Conservation (phyloP, 1,140 invertebrate genomes). For the Drosophila pectinifera region DNA sequence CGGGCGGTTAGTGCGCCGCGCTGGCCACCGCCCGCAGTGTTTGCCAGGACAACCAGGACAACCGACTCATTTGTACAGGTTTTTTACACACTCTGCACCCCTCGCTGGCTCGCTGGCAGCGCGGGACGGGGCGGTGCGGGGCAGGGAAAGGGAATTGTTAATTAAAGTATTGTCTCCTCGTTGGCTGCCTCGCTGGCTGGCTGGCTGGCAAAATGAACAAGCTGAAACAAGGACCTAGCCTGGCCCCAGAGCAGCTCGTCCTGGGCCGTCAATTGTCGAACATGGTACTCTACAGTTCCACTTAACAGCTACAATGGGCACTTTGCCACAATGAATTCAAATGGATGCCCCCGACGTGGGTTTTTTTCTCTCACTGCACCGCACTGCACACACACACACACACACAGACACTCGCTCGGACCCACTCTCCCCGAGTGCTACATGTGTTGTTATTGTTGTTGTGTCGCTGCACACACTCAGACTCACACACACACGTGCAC, state of each 20-base stretch:
- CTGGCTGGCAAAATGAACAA: conserved; percentile 80
- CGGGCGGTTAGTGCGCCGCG: conserved; percentile 74
- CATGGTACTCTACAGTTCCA: conserved; percentile 84
- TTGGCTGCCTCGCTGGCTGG: conserved; percentile 36
- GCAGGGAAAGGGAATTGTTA: conserved; percentile 79
- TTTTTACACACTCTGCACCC: conserved; percentile 44
- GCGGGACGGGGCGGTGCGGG: neutral
- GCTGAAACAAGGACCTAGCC: conserved; percentile 73
- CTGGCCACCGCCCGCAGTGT: conserved; percentile 77
- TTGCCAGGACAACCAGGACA: conserved; percentile 77
- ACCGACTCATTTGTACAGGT: conserved; percentile 82
- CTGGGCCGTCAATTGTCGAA: conserved; percentile 84
- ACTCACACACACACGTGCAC: conserved; percentile 54
- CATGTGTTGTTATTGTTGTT: conserved; percentile 66
- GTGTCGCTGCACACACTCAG: conserved; percentile 55
- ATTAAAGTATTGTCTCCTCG: conserved; percentile 84
- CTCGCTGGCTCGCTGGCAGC: neutral
- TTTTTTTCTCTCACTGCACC: conserved; percentile 37
- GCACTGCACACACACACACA: conserved; percentile 19
- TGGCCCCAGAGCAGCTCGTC: conserved; percentile 36
- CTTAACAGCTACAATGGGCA: conserved; percentile 84
- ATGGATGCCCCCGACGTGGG: conserved; percentile 77
- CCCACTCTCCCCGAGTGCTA: conserved; percentile 26
- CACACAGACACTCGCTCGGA: conserved; percentile 4
- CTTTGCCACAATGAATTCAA: conserved; percentile 84